Evolutionary conservation across 92 coral and sea anemone genomes (phyloP).

Genomic region (Paramuricea clavata): DNA sequence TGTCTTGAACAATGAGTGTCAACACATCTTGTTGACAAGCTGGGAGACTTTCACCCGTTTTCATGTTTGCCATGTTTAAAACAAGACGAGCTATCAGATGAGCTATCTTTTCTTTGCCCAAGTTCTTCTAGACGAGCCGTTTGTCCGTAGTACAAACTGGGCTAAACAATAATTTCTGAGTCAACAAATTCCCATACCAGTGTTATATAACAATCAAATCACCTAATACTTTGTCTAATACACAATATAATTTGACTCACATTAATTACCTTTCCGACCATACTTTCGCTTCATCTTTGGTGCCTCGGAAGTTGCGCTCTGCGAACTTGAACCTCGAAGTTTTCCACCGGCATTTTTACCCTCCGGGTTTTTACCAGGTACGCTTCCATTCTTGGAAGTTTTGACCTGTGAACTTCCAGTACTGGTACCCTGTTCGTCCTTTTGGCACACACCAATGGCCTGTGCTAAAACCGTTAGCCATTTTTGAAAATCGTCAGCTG

Average conservation of each 20-base stretch:
- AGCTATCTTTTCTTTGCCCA: too few relatives aligned
- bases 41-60: too few relatives aligned
- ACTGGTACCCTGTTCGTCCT: not conserved
- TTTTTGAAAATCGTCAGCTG: constrained; percentile 26
- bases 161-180: too few relatives aligned
- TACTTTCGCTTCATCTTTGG: constrained; percentile 6
- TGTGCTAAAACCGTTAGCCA: constrained; percentile 32
- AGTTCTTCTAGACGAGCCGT: too few relatives aligned
- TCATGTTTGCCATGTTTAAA: too few relatives aligned
- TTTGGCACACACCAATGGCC: constrained; percentile 22
- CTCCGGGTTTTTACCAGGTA: constrained; percentile 81
- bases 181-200: not conserved
- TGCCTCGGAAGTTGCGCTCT: not conserved
- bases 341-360: constrained; percentile 87
- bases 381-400: constrained; percentile 59
- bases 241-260: constrained; percentile 38
- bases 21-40: too few relatives aligned
- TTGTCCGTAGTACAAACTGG: too few relatives aligned
- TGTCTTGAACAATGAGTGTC: too few relatives aligned
- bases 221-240: not conserved
- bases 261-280: constrained; percentile 41
- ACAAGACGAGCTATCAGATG: too few relatives aligned
- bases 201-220: not conserved
- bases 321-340: constrained; percentile 50
- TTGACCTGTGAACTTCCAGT: constrained; percentile 21